Conservation (phyloP, 92 coral and sea anemone species). For the Phymanthus crucifer region DNA sequence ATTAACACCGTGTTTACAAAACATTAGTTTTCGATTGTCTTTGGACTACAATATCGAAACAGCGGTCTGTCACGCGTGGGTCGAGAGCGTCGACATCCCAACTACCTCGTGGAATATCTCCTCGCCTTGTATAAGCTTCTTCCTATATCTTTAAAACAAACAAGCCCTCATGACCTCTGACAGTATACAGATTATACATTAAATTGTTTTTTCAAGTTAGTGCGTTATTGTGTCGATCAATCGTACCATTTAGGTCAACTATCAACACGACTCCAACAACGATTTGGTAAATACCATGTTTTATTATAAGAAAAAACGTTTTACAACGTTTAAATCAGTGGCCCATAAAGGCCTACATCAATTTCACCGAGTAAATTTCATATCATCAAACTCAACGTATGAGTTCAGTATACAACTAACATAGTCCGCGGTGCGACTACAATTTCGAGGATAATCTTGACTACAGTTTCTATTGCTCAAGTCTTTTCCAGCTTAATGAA, state of each 20-base stretch:
- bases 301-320: conserved; percentile 17
- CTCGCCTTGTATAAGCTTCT: background rate
- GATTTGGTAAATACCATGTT: background rate
- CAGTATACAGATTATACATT: background rate
- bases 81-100: background rate
- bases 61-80: background rate
- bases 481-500: background rate
- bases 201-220: no score
- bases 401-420: background rate
- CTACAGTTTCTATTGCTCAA: background rate
- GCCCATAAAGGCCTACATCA: conserved; percentile 34
- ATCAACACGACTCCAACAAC: background rate
- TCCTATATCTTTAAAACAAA: background rate
- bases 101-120: background rate
- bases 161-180: background rate
- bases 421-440: background rate
- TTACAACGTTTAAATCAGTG: conserved; percentile 17
- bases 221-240: background rate
- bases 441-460: background rate
- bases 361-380: conserved; percentile 23
- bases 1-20: background rate
- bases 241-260: background rate
- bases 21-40: background rate
- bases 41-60: background rate
- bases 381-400: conserved; percentile 15